phyloP scores from a whole-genome alignment of 2,797 vertebrate genomes.

The Merluccius polli region DNA sequence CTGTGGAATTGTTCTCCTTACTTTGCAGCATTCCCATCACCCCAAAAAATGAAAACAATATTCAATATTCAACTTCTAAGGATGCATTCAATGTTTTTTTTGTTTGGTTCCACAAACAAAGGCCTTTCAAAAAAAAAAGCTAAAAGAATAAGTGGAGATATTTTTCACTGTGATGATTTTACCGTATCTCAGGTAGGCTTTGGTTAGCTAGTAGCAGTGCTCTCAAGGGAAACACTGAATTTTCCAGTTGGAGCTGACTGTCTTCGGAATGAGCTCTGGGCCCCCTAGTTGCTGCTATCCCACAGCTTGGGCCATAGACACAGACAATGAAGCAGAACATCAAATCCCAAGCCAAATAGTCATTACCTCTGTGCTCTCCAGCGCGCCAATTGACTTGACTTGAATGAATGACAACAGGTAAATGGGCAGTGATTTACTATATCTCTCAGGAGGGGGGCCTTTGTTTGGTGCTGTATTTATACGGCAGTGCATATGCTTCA shows the following conservation, averaged over 20 bases:
- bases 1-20: slow-evolving; percentile 59
- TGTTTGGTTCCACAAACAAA: slow-evolving; percentile 43
- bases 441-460: neutral
- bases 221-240: slow-evolving; percentile 56
- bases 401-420: slow-evolving; percentile 18
- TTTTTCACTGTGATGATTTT: slow-evolving; percentile 44
- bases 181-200: slow-evolving; percentile 48
- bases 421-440: neutral
- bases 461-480: neutral
- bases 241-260: slow-evolving; percentile 52
- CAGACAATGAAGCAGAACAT: slow-evolving; percentile 58
- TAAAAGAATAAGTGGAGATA: slow-evolving; percentile 47
- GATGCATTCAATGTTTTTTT: slow-evolving; percentile 5
- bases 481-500: neutral
- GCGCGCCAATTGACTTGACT: slow-evolving; percentile 61
- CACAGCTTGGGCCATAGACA: slow-evolving; percentile 39
- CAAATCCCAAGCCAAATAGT: slow-evolving; percentile 64
- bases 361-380: slow-evolving; percentile 59
- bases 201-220: slow-evolving; percentile 53
- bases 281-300: slow-evolving; percentile 44
- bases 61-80: neutral
- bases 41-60: slow-evolving; percentile 30
- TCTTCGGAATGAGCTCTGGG: slow-evolving; percentile 36
- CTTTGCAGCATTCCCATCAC: slow-evolving; percentile 57
- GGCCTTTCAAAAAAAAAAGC: slow-evolving; percentile 30